Evolutionary conservation across 2,113 vertebrate genomes (phyloP).

Genomic region (Ceratotherium simum): DNA sequence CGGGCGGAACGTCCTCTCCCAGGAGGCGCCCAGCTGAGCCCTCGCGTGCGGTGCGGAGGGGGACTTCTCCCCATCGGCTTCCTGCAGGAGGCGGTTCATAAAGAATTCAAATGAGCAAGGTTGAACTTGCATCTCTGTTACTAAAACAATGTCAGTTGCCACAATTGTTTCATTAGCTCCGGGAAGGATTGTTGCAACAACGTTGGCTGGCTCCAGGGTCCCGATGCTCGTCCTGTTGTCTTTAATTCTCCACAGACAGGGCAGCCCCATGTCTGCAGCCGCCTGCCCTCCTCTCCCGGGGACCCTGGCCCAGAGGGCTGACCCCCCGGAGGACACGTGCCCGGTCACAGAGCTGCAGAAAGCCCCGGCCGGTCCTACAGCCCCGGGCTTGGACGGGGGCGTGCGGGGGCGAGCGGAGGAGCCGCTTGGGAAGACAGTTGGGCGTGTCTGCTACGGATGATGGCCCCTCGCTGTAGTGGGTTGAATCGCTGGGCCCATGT

Average conservation of each 20-base stretch:
- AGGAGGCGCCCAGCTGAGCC: background rate
- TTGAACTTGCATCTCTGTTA: background rate
- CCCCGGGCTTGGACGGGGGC: background rate
- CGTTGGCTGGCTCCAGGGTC: background rate
- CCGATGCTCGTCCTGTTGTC: background rate
- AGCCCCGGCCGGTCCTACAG: background rate
- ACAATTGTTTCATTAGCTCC: background rate
- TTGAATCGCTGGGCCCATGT: background rate
- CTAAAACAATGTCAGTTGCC: background rate
- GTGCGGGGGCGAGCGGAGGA: background rate
- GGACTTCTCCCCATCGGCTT: background rate
- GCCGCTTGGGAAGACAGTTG: background rate
- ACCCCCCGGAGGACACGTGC: background rate
- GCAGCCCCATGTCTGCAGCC: rapidly evolving
- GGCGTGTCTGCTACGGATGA: background rate
- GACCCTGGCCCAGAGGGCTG: background rate
- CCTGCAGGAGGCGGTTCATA: background rate
- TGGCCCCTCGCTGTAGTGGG: rapidly evolving
- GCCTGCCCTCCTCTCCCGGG: background rate
- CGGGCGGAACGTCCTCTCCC: rapidly evolving
- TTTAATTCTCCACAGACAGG: background rate
- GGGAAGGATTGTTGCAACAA: background rate
- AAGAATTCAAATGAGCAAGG: background rate
- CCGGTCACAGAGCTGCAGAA: background rate
- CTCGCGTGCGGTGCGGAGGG: background rate